Evolutionary conservation across 2,797 vertebrate genomes (phyloP), one percentile per base, ranked within the genome.

Genomic region (Menidia menidia): DNA sequence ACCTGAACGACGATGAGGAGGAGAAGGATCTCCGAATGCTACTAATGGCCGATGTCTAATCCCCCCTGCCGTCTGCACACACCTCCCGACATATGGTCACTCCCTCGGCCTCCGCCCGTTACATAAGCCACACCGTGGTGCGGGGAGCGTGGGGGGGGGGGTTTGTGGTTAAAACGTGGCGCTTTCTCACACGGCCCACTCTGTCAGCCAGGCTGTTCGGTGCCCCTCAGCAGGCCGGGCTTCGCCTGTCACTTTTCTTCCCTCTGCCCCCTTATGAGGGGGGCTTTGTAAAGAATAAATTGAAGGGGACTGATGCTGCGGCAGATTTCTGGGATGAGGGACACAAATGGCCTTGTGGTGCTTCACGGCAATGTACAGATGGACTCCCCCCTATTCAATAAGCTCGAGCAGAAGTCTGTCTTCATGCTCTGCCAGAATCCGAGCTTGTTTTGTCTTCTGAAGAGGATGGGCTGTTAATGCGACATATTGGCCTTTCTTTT

Each of bases 1-100:
- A 93, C 91, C 87, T 92, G 89, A 93, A 93, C 91, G 88, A 88
- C 87, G 85, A 90, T 80, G 87, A 88, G 86, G 81, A 88, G 89
- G 71, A 86, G 78, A 71, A 86, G 77, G 82, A 87, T 75, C 80
- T 80, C 83, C 85, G 83, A 84, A 83, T 67, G 68, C 75, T 73
- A 79, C 87, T 90, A 92, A 93, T 93, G 87, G 90, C 87, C 64
- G 81, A 89, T 86, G 88, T 59, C 84, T 87, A 90, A 91, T 91
- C 88, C 86, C 90, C 83, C n/a, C n/a, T 82, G 86, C 91, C 72
- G 84, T 90, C 92, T 92, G 88, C 81, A 80, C 81, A 88, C 87
- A 88, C 91, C 88, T 93, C 88, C 84, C 87, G 92, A 92, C 94
- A 94, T 94, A 94, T 94, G 94, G 94, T 93, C 92, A 93, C 90